Conservation (phyloP, 2,888 invertebrate species). For the Oscheius myriophilus region DNA sequence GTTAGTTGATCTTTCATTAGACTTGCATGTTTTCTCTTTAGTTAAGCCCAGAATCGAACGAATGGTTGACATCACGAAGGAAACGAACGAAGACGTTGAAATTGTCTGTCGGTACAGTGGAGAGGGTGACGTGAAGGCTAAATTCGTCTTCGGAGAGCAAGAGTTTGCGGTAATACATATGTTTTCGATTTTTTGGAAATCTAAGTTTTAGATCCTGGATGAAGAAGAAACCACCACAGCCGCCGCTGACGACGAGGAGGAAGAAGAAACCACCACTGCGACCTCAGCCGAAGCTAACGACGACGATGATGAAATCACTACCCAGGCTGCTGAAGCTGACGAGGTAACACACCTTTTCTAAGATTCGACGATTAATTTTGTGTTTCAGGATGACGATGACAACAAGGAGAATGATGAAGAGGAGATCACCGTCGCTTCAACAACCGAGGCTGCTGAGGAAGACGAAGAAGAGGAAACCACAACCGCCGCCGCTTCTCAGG, state of each 20-base stretch:
- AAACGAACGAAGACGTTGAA: conserved; percentile 48
- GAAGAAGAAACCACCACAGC: conserved; percentile 4
- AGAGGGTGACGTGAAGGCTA: conserved; percentile 46
- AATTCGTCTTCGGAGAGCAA: conserved; percentile 47
- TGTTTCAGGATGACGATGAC: not conserved
- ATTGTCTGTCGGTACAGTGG: conserved; percentile 48
- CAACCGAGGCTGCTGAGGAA: conserved; percentile 13
- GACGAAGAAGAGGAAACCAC: conserved; percentile 30
- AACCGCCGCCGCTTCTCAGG: conserved; percentile 2
- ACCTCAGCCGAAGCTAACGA: conserved; percentile 9
- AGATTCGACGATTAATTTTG: not conserved
- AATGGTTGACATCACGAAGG: conserved; percentile 39
- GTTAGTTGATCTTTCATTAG: conserved; percentile 31
- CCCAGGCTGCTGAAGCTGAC: conserved; percentile 14
- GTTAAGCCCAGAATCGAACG: conserved; percentile 53
- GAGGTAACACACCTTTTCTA: not conserved
- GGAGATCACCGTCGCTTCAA: not conserved
- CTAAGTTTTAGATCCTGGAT: conserved; percentile 7
- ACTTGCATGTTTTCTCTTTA: conserved; percentile 24
- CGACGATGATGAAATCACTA: conserved; percentile 28
- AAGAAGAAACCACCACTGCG: conserved; percentile 18
- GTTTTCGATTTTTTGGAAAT: conserved; percentile 1
- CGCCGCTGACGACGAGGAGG: conserved; percentile 20
- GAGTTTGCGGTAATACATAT: conserved; percentile 39
- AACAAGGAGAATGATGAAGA: conserved; percentile 24